Evolutionary conservation across 2,113 vertebrate genomes (phyloP), one percentile per base, ranked within the genome.

Genomic region (Planiliza haematocheilus): DNA sequence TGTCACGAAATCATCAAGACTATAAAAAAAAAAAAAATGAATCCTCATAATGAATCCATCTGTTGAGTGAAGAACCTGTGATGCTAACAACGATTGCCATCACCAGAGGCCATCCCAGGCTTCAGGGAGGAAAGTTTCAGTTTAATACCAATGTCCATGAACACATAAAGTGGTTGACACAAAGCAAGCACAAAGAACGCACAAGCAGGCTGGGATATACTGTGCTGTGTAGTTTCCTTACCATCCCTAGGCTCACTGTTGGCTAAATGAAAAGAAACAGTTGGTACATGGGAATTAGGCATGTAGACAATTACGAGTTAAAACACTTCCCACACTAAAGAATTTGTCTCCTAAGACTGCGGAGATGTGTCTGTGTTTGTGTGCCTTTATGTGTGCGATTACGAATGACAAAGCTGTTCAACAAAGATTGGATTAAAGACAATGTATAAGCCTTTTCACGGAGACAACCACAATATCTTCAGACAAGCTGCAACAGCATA

Each of bases 241-340:
- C 86, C 86, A 46, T 88, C 84, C 67, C 79, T 38, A n/a, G 82
- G 67, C 61, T 91, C 86, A 81, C 45, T 81, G 79, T 81, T 69
- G 4, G 14, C 82, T 82, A 79, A 68, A 55, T 56, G 65, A 67
- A 73, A 84, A 82, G 69, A 86, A 81, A 72, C 64, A 77, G 59
- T 75, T 63, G 53, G 50, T 34, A 75, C 61, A 77, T 58, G 57
- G 70, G 62, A 74, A 53, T 77, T 38, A 89, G 68, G 65, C 7
- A 0, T 30, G 69, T 30, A 37, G 61, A 80, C 45, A 73, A 41
- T 30, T 20, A 73, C 46, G 61, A 43, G 68, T 82, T 74, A 67
- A 74, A 63, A 60, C 56, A 53, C n/a, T 52, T 37, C 37, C 60
- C 36, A 36, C 21, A 48, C 50, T 41, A 10, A 24, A 53, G 34